These are phyloP conservation scores for Coenobita brevimanus DNA, from an alignment of 1,140 invertebrate genomes.

Conservation along the genomic window DNA sequence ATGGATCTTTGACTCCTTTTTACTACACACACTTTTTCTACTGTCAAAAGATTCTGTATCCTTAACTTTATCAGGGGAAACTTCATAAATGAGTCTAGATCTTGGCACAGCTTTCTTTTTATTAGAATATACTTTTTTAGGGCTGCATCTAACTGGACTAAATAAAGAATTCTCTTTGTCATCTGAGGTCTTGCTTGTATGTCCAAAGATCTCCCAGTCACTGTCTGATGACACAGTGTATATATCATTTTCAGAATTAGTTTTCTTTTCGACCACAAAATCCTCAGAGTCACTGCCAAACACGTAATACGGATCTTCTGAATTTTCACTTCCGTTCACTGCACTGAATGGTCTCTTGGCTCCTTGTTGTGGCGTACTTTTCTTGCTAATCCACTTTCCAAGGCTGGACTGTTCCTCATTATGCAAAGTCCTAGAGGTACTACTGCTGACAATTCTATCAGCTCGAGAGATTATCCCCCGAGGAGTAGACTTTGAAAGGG, in stretches of 20 bases:
- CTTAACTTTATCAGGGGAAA: too few relatives aligned
- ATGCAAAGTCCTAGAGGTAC: background rate
- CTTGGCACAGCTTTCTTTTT: slow-evolving; percentile 21
- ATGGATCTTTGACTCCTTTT: too few relatives aligned
- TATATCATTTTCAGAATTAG: background rate
- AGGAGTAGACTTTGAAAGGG: background rate
- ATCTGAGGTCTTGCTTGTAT: background rate
- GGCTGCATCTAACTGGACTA: background rate
- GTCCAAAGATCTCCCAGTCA: slow-evolving; percentile 24
- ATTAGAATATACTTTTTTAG: slow-evolving; percentile 35
- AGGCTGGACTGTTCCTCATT: background rate
- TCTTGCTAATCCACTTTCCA: slow-evolving; percentile 5
- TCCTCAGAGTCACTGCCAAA: slow-evolving; percentile 9
- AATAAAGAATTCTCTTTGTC: slow-evolving; percentile 32
- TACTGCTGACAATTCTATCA: slow-evolving; percentile 34
- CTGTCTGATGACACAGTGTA: slow-evolving; percentile 25
- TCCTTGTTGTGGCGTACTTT: background rate
- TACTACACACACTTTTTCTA: too few relatives aligned
- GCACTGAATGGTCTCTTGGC: slow-evolving; percentile 44
- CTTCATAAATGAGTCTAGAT: too few relatives aligned
- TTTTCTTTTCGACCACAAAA: background rate
- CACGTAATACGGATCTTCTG: slow-evolving; percentile 5
- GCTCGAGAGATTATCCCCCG: slow-evolving; percentile 1
- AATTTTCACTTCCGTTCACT: slow-evolving; percentile 8
- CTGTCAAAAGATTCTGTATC: too few relatives aligned